Evolutionary conservation across 2,113 vertebrate genomes (phyloP), one percentile per base, ranked within the genome.

Genomic region (Xiphias gladius): DNA sequence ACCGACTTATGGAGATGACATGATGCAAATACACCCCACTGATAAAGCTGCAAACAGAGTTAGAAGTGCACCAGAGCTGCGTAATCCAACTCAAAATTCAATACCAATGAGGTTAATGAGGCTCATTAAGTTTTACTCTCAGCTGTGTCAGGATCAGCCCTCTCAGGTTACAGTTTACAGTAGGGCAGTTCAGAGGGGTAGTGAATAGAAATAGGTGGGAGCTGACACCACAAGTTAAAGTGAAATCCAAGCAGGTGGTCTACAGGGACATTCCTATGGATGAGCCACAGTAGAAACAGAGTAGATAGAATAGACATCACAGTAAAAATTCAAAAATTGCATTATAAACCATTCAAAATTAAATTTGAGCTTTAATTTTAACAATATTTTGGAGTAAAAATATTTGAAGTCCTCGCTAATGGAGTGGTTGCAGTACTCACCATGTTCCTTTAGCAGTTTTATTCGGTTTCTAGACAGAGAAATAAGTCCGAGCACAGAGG

Each of bases 121-220:
- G 72, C 76, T 88, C 70, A 46, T 78, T 73, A 86, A 90, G 68
- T 70, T 43, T 75, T 57, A 26, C 81, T 73, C 75, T 55, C 71
- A 16, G 82, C 63, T 61, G 66, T 26, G 73, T 54, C 35, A 72
- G 76, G 74, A 80, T 66, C 61, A 62, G 72, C 19, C 16, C 79
- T 90, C 83, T 95, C 93, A 17, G 68, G 61, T 94, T 94, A 86
- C 94, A 83, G 73, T 5, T 32, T 22, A 67, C 80, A 73, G 85
- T 68, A 22, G 39, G 74, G 67, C 77, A 61, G 81, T 68, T 85
- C 90, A 83, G 41, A 50, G 83, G 66, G 80, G 80, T 72, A 58
- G 72, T 30, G 80, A 65, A 78, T 88, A 62, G 86, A 84, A 91
- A 89, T 86, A 91, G 79, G 82, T 20, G 75, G 65, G 50, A 82